Evolutionary conservation across 2,888 invertebrate genomes (phyloP), one percentile per base, ranked within the genome.

Genomic region (Apoderus coryli): DNA sequence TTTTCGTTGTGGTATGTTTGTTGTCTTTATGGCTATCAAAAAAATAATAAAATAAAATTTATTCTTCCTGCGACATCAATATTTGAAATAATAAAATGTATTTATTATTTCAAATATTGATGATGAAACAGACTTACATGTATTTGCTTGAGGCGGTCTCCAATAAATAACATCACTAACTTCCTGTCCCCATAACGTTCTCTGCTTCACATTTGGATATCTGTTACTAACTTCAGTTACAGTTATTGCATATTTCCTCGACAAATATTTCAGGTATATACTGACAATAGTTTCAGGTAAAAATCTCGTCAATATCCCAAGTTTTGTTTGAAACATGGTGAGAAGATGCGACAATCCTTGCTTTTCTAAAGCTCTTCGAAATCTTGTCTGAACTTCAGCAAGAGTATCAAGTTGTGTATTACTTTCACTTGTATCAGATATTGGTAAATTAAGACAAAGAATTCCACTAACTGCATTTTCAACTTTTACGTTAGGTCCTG

Each of bases 111-210:
- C n/a, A n/a, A n/a, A n/a, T n/a, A 22, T 19, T 11, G 13, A 16
- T 22, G 27, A 7, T 11, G 9, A 22, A 5, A 33, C 12, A 22
- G 24, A 43, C 72, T 66, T 53, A 78, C 79, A 72, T 38, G 76
- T 76, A 53, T 79, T 79, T 31, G 77, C 76, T 53, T 78, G 79
- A 1, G 77, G 76, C 7, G 79, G 78, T 40, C 76, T 61, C 76
- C 76, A 79, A 46, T 76, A 77, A 31, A 78, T 57, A 0, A 72
- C 67, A 22, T 65, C 63, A 3, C 65, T 65, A 2, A 78, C 64
- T 5, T 67, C 63, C 37, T 76, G 72, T 1, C 76, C 73, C 66
- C 76, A 76, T 10, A 73, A 43, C 4, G 73, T 69, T 2, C 60
- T 63, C 37, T 70, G 61, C 3, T 56, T 55, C 41, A 56, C 47